These are phyloP conservation scores for Cataglyphis albicans DNA, from an alignment of 2,888 invertebrate species.

Conservation along the genomic window DNA sequence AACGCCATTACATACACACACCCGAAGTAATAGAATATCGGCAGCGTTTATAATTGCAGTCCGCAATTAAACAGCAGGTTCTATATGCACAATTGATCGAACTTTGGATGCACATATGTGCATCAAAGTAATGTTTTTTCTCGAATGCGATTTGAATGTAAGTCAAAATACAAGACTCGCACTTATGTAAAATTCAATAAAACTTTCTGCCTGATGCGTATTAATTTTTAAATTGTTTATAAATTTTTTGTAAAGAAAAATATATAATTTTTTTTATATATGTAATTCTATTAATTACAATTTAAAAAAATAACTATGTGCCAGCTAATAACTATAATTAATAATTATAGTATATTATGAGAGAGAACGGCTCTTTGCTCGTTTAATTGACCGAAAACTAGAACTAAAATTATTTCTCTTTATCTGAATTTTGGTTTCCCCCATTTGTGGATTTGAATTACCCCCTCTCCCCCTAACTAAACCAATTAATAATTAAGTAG, in stretches of 20 bases:
- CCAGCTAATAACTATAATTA: neutral
- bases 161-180: neutral
- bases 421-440: neutral
- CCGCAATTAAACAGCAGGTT: constrained; percentile 13
- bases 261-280: neutral
- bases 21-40: neutral
- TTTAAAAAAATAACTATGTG: neutral
- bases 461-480: neutral
- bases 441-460: too few species aligned
- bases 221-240: neutral
- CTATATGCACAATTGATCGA: constrained; percentile 2
- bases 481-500: constrained; percentile 38
- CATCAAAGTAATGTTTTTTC: neutral
- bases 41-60: neutral
- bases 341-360: neutral
- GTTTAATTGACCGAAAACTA: constrained; percentile 32
- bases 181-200: neutral
- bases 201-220: neutral
- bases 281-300: neutral
- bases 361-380: neutral
- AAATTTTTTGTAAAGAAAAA: neutral
- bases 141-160: neutral
- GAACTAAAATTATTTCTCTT: constrained; percentile 5
- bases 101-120: neutral
- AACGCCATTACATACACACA: neutral